Conservation (phyloP, 2,888 invertebrate genomes). For the Drosophila nr. perissopoda region DNA sequence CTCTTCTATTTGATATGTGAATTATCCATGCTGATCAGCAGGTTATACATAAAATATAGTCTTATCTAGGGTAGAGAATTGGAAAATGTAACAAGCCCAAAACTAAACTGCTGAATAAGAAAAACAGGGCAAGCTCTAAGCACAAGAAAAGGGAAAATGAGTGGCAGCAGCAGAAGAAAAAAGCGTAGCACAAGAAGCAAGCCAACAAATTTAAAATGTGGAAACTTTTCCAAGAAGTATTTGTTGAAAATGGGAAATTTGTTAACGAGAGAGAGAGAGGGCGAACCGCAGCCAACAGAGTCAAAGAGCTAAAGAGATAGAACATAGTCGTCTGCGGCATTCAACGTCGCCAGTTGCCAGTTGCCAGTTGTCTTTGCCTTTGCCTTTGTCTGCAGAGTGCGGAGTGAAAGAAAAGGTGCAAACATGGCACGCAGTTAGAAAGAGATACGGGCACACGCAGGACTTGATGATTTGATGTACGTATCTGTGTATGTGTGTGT, state of each 20-base stretch:
- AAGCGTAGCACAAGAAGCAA: conserved; percentile 46
- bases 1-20: not conserved
- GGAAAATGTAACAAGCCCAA: not conserved
- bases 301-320: conserved; percentile 47
- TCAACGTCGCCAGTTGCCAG: conserved; percentile 5
- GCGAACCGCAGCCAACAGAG: conserved; percentile 68
- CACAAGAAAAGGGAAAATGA: conserved; percentile 14
- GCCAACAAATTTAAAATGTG: conserved; percentile 74
- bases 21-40: not conserved
- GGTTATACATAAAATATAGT: not conserved
- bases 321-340: conserved; percentile 64
- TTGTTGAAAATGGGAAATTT: conserved; percentile 39
- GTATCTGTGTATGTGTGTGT: conserved; percentile 32
- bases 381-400: conserved; percentile 39
- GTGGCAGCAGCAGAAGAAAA: conserved; percentile 23
- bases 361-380: not conserved
- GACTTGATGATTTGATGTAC: conserved; percentile 69
- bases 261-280: conserved; percentile 25
- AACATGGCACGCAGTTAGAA: conserved; percentile 45
- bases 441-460: conserved; percentile 64
- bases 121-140: conserved; percentile 23
- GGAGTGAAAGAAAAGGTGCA: conserved; percentile 51
- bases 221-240: conserved; percentile 59
- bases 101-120: conserved; percentile 2
- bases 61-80: not conserved